These are phyloP conservation scores for Hydractinia echinata DNA, from an alignment of 30 jellyfish, hydroid and myxozoan genomes.

Conservation along the genomic window DNA sequence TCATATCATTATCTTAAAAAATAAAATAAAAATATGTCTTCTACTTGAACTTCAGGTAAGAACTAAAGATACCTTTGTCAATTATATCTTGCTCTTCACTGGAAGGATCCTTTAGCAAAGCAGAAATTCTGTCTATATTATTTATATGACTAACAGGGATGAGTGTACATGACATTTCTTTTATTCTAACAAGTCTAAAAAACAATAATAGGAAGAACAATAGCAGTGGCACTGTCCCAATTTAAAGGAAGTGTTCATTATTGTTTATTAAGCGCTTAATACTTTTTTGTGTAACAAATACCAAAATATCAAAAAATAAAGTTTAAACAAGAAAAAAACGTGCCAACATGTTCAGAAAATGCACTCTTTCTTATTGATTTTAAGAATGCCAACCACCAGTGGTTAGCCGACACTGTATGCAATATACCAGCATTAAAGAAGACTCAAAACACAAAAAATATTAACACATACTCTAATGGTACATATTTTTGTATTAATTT, in stretches of 20 bases:
- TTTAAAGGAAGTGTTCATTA: not conserved
- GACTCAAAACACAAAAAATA: too few species aligned
- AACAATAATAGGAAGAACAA: not conserved
- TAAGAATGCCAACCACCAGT: too few species aligned
- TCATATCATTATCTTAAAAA: not conserved
- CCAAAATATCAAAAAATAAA: too few species aligned
- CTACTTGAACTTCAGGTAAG: not conserved
- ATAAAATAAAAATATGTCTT: not conserved
- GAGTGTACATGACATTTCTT: constrained; percentile 40
- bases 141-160: constrained; percentile 10
- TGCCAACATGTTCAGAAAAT: too few species aligned
- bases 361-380: too few species aligned
- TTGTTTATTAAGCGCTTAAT: too few species aligned
- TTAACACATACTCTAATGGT: too few species aligned
- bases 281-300: too few species aligned
- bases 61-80: constrained; percentile 31
- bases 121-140: constrained; percentile 14
- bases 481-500: too few species aligned
- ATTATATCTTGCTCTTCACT: constrained; percentile 23
- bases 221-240: not conserved
- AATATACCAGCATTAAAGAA: too few species aligned
- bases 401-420: too few species aligned
- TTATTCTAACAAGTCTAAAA: not conserved
- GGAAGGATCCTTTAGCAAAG: constrained; percentile 13
- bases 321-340: too few species aligned